Base-by-base conservation (phyloP, 2,888 invertebrate species). In the Laspeyria flexula region DNA sequence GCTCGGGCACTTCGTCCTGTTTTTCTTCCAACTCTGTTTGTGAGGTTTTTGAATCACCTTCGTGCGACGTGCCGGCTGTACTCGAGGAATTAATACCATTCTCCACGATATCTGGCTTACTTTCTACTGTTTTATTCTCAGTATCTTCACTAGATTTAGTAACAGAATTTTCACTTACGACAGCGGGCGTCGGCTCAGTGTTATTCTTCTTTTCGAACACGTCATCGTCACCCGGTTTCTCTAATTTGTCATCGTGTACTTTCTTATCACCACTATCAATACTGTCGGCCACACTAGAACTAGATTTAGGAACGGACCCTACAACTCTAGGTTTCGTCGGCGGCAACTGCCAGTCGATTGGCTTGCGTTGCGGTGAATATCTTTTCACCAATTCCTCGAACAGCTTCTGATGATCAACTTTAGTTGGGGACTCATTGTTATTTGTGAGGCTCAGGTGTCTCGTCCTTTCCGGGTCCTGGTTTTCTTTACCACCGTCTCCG, bases 321-420 rank as follows among this genome's bases (percentile, higher is more conserved):
- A 92, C 83, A n/a, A 92, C 83, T 61, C 85, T 81, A 1, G 92
- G 90, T 60, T 83, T 85, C 6, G 92, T 92, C 1, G 92, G 90
- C 16, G 92, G 92, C 60, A 92, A 74, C 45, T 82, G 86, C 90
- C 91, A 90, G 71, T 91, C 85, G 10, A 92, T 63, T 9, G 90
- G 90, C 56, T 91, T 91, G 35, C 90, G 85, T 55, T 90, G 90
- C 9, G 92, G 92, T 11, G 92, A 91, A 64, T 92, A 92, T 48
- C 90, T 83, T 63, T 92, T 92, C 13, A 91, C 75, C 51, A 92
- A 75, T 55, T 92, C 86, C 39, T 92, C 91, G 55, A 90, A 92
- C 34, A 91, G 60, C 68, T 91, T 90, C 62, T 91, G 91, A 55
- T 84, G 88, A 48, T 91, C 90, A 9, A 87, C 57, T 73, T 86